Base-by-base conservation (phyloP, 2,888 invertebrate species). In the Mesopsocus fuscifrons region DNA sequence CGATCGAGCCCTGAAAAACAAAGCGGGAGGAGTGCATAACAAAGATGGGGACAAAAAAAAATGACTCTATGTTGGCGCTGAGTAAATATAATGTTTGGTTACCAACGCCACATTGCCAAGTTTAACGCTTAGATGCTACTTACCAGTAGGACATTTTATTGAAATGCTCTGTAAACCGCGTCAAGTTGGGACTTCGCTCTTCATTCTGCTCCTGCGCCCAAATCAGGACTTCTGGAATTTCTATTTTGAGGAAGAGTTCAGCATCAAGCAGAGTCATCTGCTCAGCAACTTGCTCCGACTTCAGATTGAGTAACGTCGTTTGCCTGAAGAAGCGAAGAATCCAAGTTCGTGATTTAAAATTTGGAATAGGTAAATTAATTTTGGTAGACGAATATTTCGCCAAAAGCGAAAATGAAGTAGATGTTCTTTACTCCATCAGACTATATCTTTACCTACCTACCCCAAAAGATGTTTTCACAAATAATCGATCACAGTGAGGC, bases 111-210 rank as follows among this genome's bases (percentile, higher is more conserved):
- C n/a, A n/a, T n/a, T n/a, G n/a, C n/a, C n/a, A n/a, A n/a, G n/a
- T n/a, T n/a, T n/a, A n/a, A n/a, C n/a, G n/a, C 20, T 34, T 20
- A n/a, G 15, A 42, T 34, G 41, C 8, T 26, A 51, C 61, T 56
- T 57, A 73, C 95, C 95, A 95, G 57, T 87, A 95, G 45, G 94
- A 94, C 89, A 95, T 92, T 66, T 97, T 95, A 60, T 98, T 98
- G 63, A 98, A 98, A 64, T 98, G 97, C 60, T 95, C 94, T 0
- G 98, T 98, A 59, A 98, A 98, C 51, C 82, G 69, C 23, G 92
- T 94, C 45, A 98, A 70, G 63, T 98, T 97, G 2, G 95, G 95
- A 57, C 94, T 92, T 52, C 84, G 73, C 58, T 95, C 94, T 61
- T 97, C 97, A 50, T 87, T 88, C 63, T 97, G 97, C 59, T 97